Evolutionary conservation across 23 tunicate genomes (phyloP).

Genomic region (Ascidia mentula): DNA sequence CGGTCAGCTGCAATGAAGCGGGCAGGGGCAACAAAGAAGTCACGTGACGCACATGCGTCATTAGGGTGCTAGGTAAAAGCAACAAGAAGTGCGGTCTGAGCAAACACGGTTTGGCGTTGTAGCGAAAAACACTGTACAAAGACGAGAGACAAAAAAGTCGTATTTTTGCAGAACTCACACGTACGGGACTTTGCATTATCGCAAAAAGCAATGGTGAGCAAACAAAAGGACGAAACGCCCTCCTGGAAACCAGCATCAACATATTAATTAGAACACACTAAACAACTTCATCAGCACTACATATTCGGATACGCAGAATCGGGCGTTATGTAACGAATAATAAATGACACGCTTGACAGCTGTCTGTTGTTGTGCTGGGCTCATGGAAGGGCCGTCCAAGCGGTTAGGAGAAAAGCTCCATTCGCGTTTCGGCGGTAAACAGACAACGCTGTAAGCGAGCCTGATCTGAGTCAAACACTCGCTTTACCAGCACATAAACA

Average conservation of each 20-base stretch:
- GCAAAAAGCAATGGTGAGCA: no score
- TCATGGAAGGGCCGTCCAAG: neutral
- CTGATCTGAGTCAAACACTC: neutral
- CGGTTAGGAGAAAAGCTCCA: neutral
- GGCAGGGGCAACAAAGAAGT: neutral
- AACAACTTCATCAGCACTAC: no score
- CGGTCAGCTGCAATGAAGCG: neutral
- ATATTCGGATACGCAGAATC: no score
- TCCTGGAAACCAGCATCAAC: no score
- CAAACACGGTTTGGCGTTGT: neutral
- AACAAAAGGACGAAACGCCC: no score
- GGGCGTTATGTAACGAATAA: no score
- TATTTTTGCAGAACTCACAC: neutral
- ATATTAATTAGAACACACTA: no score
- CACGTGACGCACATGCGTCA: neutral
- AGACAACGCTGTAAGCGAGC: neutral
- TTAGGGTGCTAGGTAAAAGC: neutral
- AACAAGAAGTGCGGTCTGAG: neutral
- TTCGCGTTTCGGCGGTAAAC: neutral
- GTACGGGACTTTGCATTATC: no score
- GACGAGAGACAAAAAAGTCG: neutral
- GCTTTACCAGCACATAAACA: neutral
- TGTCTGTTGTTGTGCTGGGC: neutral
- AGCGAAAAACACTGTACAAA: neutral
- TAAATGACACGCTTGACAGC: no score